Percentiles rank a stretch among this genome's conserved stretches.
phyloP scores from a whole-genome alignment of 2,888 invertebrate genomes.

The Neoascia interrupta region DNA sequence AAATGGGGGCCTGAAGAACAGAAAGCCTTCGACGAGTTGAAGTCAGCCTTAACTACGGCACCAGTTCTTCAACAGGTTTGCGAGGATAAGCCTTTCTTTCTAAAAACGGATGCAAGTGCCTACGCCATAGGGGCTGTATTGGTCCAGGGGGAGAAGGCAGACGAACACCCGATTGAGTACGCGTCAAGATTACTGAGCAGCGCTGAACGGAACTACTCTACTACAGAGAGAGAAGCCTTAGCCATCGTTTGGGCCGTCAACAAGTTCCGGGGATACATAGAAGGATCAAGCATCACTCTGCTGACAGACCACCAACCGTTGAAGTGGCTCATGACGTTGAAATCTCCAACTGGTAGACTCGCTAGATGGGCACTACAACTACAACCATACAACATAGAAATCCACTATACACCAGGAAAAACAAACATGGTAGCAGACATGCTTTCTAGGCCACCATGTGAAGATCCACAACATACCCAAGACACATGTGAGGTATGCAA shows the following conservation, averaged over 20 bases:
- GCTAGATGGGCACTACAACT: not conserved
- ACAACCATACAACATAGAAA: not conserved
- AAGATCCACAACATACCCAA: conserved; percentile 2
- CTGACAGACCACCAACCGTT: not conserved
- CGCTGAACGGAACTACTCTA: not conserved
- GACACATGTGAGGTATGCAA: not conserved
- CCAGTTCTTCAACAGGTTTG: not conserved
- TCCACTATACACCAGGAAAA: not conserved
- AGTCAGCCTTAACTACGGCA: not conserved
- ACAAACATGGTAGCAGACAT: not conserved
- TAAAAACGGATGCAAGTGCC: not conserved
- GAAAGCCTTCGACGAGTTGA: not conserved
- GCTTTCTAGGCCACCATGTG: not conserved
- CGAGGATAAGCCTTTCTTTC: not conserved
- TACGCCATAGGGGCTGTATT: not conserved
- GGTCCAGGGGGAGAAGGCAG: not conserved
- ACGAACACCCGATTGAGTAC: not conserved
- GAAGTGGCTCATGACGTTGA: not conserved
- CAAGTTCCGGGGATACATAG: not conserved
- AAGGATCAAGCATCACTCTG: not conserved
- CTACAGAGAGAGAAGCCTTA: not conserved
- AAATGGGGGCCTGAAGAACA: not conserved
- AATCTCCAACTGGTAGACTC: not conserved
- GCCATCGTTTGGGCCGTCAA: not conserved
- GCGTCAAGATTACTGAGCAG: not conserved